A percentile compares a stretch with the other conserved stretches of the same genome.
Evolutionary conservation across 2,888 invertebrate genomes (phyloP).

Genomic region (Ochropleura plecta): DNA sequence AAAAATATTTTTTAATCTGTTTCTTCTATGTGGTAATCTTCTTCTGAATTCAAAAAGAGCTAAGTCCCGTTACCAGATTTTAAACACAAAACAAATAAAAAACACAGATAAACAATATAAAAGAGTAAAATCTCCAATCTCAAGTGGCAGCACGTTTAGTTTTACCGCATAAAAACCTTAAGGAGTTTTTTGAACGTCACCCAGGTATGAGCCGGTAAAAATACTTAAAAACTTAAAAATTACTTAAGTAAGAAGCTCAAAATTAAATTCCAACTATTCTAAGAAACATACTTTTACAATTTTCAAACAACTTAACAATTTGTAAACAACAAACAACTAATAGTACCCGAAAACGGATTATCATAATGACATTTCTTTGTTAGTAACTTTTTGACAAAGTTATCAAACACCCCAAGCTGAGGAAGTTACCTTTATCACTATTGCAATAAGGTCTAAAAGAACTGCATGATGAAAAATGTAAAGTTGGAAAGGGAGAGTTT

Average conservation of each 20-base stretch:
- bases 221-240: constrained; percentile 41
- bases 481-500: constrained; percentile 37
- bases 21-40: neutral
- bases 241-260: constrained; percentile 49
- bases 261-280: constrained; percentile 53
- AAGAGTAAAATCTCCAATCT: constrained; percentile 28
- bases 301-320: constrained; percentile 59
- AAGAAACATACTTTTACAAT: constrained; percentile 54
- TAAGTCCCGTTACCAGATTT: constrained; percentile 20
- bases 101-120: no score
- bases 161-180: constrained; percentile 22
- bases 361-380: constrained; percentile 84
- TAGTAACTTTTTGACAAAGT: constrained; percentile 48
- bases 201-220: constrained; percentile 4
- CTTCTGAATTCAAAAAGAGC: neutral
- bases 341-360: constrained; percentile 82
- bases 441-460: neutral
- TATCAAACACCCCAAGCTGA: neutral
- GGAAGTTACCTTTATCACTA: constrained; percentile 21
- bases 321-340: constrained; percentile 75
- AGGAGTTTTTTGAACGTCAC: neutral
- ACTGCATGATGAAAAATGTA: neutral
- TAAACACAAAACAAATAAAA: constrained; percentile 26
- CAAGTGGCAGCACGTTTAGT: constrained; percentile 10
- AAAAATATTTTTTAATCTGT: neutral